Evolutionary conservation across 2,888 invertebrate species (phyloP).

Genomic region (Pherbina coryleti): DNA sequence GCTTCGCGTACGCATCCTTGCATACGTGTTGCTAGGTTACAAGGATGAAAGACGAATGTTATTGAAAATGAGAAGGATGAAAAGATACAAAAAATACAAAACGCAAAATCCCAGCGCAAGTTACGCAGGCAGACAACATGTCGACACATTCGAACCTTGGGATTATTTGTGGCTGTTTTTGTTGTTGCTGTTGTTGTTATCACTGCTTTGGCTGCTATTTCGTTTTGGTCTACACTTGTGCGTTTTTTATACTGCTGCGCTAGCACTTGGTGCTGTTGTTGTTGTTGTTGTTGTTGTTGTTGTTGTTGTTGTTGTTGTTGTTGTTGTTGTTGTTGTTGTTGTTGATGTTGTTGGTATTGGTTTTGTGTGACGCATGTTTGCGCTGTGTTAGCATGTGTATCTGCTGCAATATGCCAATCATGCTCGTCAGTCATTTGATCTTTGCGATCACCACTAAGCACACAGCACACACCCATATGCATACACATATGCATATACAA

Average conservation of each 20-base stretch:
- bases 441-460: not conserved
- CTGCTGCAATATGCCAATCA: not conserved
- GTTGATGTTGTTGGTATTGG: not conserved
- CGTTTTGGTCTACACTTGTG: not conserved
- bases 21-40: not conserved
- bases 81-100: not conserved
- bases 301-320: not conserved
- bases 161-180: not conserved
- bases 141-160: constrained; percentile 21
- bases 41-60: not conserved
- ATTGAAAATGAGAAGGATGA: not conserved
- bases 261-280: not conserved
- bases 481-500: not conserved
- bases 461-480: not conserved
- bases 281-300: not conserved
- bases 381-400: not conserved
- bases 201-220: not conserved
- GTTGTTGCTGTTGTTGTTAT: not conserved
- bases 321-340: not conserved
- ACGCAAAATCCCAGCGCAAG: not conserved
- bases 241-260: not conserved
- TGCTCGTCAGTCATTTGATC: not conserved
- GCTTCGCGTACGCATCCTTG: not conserved
- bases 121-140: constrained; percentile 19
- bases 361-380: not conserved